Evolutionary conservation across 2,797 vertebrate genomes (phyloP).

Genomic region (Falco cherrug): DNA sequence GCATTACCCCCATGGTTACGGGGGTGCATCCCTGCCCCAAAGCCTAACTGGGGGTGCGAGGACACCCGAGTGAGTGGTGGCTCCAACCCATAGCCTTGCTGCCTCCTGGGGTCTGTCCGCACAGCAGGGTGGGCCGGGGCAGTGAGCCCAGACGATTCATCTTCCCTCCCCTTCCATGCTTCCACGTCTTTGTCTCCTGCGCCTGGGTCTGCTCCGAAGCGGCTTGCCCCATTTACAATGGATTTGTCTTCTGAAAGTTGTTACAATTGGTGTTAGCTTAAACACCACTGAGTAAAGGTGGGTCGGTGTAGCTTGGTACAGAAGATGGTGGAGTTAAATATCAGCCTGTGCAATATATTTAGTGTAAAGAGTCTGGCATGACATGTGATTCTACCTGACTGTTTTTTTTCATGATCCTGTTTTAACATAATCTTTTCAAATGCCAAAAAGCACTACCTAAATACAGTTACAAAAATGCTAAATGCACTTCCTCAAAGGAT

Average conservation of each 20-base stretch:
- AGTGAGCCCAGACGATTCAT: rapidly evolving
- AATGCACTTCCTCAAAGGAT: not conserved
- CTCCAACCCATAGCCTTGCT: not conserved
- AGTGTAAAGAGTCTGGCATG: not conserved
- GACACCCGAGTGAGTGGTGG: rapidly evolving
- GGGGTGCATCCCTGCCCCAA: not conserved
- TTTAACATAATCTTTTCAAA: slow-evolving; percentile 56
- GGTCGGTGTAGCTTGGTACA: not conserved
- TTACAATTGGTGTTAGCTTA: not conserved
- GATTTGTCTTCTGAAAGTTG: slow-evolving; percentile 31
- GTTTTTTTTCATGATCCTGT: slow-evolving; percentile 19
- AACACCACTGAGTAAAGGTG: rapidly evolving
- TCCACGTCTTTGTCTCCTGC: not conserved
- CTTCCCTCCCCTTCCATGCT: not conserved
- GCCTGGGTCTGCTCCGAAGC: not conserved
- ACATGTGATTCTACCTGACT: slow-evolving; percentile 18
- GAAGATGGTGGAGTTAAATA: not conserved
- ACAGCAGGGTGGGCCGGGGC: rapidly evolving
- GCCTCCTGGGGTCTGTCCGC: not conserved
- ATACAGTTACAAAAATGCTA: slow-evolving; percentile 5
- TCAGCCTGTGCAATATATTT: not conserved
- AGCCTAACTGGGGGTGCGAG: not conserved
- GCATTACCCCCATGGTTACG: rapidly evolving
- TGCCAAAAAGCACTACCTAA: not conserved
- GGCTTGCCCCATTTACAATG: not conserved